Base-by-base conservation (phyloP, 2,113 vertebrate genomes). In the Ptilorrhoa leucosticta region DNA sequence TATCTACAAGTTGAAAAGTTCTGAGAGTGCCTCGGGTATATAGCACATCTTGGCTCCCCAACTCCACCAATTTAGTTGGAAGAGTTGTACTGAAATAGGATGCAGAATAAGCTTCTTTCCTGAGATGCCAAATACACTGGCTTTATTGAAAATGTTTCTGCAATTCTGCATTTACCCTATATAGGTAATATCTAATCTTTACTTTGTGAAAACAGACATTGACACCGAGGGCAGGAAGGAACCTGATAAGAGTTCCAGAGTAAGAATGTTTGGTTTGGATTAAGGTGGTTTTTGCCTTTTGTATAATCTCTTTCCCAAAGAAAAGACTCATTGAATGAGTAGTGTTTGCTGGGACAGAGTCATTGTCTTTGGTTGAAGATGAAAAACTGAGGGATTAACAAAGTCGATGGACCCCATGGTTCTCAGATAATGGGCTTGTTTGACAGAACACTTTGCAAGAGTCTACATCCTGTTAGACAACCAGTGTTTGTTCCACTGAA, bases 211-310 rank as follows among this genome's bases (percentile, higher is more conserved):
- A 92, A 81, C 51, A 66, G 60, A 68, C 30, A 58, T 66, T 84
- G 56, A 73, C 72, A 70, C 47, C 9, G 1, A 61, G 10, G 30
- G 19, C 65, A 93, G 85, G 91, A 93, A 94, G 60, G 37, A 96
- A 73, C 35, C 45, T 57, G 60, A 28, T 27, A n/a, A n/a, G n/a
- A n/a, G n/a, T n/a, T n/a, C n/a, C n/a, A 75, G 30, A 85, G 3
- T 37, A 84, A 84, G 68, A 84, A 95, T 89, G 73, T 91, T 93
- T 93, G 73, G 33, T 78, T 91, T 95, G 65, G 60, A 81, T 87
- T 83, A 81, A 81, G 30, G 16, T 83, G 15, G 0, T 2, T 86
- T 86, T 86, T 77, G 11, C 40, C 20, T 94, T 85, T 85, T 82
- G 19, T 73, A 58, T 22, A 75, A 68, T 18, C 53, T 61, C 18